These are phyloP conservation scores for Conus canariensis DNA, from an alignment of 2,888 invertebrate genomes.

Conservation along the genomic window DNA sequence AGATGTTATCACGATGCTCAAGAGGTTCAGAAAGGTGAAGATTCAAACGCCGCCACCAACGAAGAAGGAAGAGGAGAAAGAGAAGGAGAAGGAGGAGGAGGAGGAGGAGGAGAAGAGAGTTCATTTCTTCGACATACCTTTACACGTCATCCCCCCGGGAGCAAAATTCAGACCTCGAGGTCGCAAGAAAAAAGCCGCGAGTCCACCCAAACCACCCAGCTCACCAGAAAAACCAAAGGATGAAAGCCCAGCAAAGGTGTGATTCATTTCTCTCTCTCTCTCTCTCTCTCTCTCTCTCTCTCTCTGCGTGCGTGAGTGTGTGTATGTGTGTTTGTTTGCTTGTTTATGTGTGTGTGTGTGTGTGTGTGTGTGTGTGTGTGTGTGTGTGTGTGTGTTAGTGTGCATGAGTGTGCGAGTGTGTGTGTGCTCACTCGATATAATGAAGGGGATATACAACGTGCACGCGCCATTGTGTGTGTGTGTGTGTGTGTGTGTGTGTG, in stretches of 20 bases:
- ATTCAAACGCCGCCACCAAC: neutral
- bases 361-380: neutral
- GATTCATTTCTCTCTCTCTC: no score
- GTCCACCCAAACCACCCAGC: neutral
- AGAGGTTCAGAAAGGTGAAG: neutral
- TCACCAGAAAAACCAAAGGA: neutral
- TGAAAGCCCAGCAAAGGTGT: no score
- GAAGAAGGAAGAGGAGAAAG: neutral
- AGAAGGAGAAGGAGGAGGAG: neutral
- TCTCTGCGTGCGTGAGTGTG: neutral
- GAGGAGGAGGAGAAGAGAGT: neutral
- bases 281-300: neutral
- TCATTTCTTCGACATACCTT: conserved; percentile 24
- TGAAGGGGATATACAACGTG: no score
- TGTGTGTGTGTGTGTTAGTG: neutral
- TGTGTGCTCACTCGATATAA: no score
- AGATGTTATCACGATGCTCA: neutral
- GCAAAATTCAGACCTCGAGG: neutral
- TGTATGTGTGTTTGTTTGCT: neutral
- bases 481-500: no score
- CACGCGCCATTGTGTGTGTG: no score
- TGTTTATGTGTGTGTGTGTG: neutral
- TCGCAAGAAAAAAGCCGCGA: neutral
- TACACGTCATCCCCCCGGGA: conserved; percentile 42
- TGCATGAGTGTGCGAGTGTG: neutral